Conservation (phyloP, 2,113 vertebrate genomes). For the Tachysurus vachellii region DNA sequence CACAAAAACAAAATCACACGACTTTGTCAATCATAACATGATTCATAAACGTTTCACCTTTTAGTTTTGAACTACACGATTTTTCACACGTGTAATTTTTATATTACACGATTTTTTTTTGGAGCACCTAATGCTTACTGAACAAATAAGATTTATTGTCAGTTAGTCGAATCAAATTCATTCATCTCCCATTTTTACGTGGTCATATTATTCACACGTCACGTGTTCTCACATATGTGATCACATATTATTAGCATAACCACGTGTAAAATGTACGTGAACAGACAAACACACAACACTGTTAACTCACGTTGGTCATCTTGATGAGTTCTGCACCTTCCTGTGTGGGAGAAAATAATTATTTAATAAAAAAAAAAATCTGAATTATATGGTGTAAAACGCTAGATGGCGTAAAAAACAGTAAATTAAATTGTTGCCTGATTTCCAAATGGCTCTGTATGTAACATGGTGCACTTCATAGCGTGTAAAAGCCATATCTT, state of each 20-base stretch:
- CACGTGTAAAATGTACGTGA: not conserved
- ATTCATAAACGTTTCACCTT: not conserved
- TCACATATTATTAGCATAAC: not conserved
- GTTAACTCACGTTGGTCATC: constrained; percentile 74
- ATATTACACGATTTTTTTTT: too few relatives aligned
- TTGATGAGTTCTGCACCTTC: constrained; percentile 69
- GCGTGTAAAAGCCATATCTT: not conserved
- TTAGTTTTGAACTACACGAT: not conserved
- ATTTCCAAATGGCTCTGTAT: not conserved
- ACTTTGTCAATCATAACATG: not conserved
- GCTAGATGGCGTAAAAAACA: constrained; percentile 66
- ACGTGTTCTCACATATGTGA: not conserved
- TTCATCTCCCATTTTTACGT: not conserved
- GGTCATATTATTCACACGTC: not conserved
- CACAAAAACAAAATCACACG: not conserved
- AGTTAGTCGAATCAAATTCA: not conserved
- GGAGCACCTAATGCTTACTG: too few relatives aligned
- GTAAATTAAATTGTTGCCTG: not conserved
- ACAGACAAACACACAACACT: not conserved
- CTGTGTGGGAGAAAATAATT: constrained; percentile 62
- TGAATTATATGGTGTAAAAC: constrained; percentile 40
- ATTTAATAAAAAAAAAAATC: not conserved
- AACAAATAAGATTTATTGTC: too few relatives aligned
- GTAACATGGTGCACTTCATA: not conserved
- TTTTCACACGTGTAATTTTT: not conserved